Conservation (phyloP, 2,888 invertebrate species). For the Lepidonotus clava region DNA sequence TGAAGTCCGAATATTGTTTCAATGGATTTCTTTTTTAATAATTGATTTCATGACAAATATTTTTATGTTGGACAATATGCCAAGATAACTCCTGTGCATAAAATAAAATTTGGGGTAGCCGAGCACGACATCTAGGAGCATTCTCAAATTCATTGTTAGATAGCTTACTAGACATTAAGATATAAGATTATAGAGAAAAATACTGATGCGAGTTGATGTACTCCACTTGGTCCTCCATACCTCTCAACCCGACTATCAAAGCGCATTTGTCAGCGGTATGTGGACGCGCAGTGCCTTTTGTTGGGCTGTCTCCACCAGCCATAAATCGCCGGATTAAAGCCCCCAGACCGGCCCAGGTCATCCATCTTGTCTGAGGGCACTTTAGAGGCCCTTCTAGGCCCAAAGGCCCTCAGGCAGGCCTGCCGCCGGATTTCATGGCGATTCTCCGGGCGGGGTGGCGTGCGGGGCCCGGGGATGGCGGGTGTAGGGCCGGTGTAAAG, state of each 20-base stretch:
- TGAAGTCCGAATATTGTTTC: too few relatives aligned
- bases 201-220: too few relatives aligned
- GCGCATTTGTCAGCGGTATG: constrained; percentile 20
- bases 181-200: too few relatives aligned
- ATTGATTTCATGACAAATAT: too few relatives aligned
- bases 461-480: background rate
- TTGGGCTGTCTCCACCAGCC: background rate
- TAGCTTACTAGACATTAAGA: too few relatives aligned
- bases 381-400: background rate
- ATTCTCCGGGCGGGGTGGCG: background rate
- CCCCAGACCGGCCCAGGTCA: background rate
- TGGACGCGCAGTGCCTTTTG: constrained; percentile 34
- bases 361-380: background rate
- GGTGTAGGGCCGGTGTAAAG: background rate
- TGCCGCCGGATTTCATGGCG: constrained; percentile 4
- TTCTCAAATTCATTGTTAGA: too few relatives aligned
- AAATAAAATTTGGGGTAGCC: too few relatives aligned
- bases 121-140: too few relatives aligned
- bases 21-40: too few relatives aligned
- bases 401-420: background rate
- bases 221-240: too few relatives aligned
- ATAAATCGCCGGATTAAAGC: constrained; percentile 42
- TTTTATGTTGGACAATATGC: too few relatives aligned
- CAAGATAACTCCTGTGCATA: too few relatives aligned
- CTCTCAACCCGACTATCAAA: constrained; percentile 27